phyloP scores from a whole-genome alignment of 2,888 invertebrate species.

The Tetheella fluctuosa region DNA sequence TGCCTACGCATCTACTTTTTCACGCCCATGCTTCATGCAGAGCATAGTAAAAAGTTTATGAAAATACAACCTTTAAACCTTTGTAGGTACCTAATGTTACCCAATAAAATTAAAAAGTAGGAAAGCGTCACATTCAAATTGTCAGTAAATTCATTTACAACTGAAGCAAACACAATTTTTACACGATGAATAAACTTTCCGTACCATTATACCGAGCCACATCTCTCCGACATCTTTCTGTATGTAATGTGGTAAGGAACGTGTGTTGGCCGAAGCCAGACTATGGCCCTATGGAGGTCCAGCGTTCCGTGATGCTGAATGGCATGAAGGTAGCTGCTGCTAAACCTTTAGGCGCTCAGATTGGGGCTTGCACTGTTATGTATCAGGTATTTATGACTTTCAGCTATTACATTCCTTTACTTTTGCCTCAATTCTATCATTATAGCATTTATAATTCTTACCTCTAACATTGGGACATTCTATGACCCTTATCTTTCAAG shows the following conservation, averaged over 20 bases:
- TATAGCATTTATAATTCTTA: too few relatives aligned
- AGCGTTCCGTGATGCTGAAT: slow-evolving; percentile 56
- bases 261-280: slow-evolving; percentile 44
- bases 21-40: too few relatives aligned
- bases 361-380: slow-evolving; percentile 69
- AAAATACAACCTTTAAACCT: too few relatives aligned
- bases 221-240: slow-evolving; percentile 33
- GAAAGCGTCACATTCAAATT: background rate
- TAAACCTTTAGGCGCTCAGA: slow-evolving; percentile 51
- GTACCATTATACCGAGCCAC: slow-evolving; percentile 1
- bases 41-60: too few relatives aligned
- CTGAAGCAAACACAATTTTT: background rate
- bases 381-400: slow-evolving; percentile 54
- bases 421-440: too few relatives aligned
- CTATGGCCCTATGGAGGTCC: slow-evolving; percentile 64
- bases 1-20: too few relatives aligned
- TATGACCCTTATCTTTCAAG: too few relatives aligned
- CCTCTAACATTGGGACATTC: too few relatives aligned
- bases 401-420: too few relatives aligned
- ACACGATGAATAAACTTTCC: slow-evolving; percentile 15
- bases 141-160: background rate
- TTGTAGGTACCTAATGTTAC: too few relatives aligned
- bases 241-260: slow-evolving; percentile 16
- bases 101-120: background rate
- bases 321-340: slow-evolving; percentile 61